Evolutionary conservation across 2,888 invertebrate species (phyloP).

Genomic region (Zonitis immaculata): DNA sequence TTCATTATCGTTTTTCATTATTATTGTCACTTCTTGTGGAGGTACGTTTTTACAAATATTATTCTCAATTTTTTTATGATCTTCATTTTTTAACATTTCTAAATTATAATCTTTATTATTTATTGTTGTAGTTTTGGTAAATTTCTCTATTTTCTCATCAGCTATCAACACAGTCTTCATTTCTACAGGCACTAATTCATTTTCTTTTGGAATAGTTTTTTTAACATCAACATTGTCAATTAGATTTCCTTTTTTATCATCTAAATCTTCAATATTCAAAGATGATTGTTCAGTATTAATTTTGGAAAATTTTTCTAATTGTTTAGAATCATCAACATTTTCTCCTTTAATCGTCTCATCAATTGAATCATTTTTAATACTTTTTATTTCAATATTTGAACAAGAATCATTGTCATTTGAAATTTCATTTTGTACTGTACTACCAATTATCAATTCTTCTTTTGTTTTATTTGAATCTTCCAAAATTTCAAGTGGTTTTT

Average conservation of each 20-base stretch:
- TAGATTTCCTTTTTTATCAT: neutral
- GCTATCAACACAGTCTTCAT: conserved; percentile 3
- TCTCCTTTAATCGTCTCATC: neutral
- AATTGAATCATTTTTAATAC: neutral
- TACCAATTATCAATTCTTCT: neutral
- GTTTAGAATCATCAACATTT: neutral
- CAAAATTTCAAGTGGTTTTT: neutral
- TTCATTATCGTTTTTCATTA: neutral
- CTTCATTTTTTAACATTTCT: neutral
- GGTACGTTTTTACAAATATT: neutral
- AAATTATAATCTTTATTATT: too few relatives aligned
- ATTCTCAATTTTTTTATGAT: neutral
- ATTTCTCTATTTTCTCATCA: neutral
- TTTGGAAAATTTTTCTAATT: too few relatives aligned
- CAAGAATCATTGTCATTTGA: too few relatives aligned
- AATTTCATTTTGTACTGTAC: neutral
- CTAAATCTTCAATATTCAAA: neutral
- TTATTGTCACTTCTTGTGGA: neutral
- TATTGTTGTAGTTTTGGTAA: too few relatives aligned
- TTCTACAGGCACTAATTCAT: neutral
- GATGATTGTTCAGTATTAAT: too few relatives aligned
- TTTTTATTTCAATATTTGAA: neutral
- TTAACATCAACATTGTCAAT: neutral
- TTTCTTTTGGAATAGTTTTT: neutral
- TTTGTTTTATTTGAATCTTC: neutral